phyloP scores from a whole-genome alignment of 2,797 vertebrate genomes.

The Anguilla pacifica region DNA sequence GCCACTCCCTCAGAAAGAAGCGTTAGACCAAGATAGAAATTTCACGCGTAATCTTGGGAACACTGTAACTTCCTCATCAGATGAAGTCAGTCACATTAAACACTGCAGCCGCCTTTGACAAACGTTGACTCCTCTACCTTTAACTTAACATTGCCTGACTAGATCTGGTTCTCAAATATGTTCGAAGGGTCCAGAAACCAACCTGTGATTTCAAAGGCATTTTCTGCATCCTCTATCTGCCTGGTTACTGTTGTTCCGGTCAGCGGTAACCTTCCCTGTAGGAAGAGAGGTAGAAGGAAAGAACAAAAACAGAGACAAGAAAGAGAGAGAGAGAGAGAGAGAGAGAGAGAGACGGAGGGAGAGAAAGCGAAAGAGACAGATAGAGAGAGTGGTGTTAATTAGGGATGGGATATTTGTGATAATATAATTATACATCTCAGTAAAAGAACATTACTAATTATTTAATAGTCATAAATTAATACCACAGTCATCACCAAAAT shows the following conservation, averaged over 20 bases:
- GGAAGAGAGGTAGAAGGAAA: not conserved
- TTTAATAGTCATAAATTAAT: too few relatives aligned
- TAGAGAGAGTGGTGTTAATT: too few relatives aligned
- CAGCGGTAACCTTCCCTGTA: conserved; percentile 83
- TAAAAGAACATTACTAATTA: too few relatives aligned
- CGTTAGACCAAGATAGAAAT: not conserved
- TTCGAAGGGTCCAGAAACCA: not conserved
- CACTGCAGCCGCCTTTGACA: not conserved
- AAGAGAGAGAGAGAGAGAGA: not conserved
- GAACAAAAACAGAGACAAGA: too few relatives aligned
- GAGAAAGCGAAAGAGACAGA: not conserved
- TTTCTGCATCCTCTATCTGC: conserved; percentile 82
- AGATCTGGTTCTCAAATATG: not conserved
- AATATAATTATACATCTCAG: too few relatives aligned
- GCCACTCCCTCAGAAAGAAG: not conserved
- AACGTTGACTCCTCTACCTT: not conserved
- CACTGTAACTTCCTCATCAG: not conserved
- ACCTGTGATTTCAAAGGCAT: conserved; percentile 93
- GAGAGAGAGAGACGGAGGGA: not conserved
- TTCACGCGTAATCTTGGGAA: not conserved
- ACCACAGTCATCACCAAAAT: too few relatives aligned
- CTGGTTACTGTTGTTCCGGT: conserved; percentile 83
- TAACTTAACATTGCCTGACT: not conserved
- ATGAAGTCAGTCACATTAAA: not conserved
- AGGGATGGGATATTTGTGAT: too few relatives aligned